Evolutionary conservation across 2,888 invertebrate species (phyloP), one percentile per base, ranked within the genome.

Genomic region (Elegia similella): DNA sequence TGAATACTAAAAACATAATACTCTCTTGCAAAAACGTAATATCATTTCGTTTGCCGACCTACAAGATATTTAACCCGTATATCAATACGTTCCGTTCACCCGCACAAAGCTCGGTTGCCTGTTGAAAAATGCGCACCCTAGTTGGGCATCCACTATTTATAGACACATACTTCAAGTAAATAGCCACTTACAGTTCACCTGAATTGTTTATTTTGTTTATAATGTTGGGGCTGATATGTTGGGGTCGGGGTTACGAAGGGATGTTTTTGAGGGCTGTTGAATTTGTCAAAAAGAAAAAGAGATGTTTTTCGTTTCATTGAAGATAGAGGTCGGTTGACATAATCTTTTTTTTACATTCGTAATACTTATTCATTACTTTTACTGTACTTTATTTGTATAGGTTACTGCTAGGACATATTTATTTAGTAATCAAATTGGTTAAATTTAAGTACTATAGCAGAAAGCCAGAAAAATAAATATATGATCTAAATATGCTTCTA

Each of bases 161-260:
- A 77, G 78, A 73, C 74, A 74, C 76, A 80, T 82, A 76, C 78
- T 75, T 82, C 83, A 83, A 75, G 73, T 72, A 76, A 82, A 84
- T 80, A 76, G 75, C 71, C 73, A 76, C 76, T 78, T 79, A 73
- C 73, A 60, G 69, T 64, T 65, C 61, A 66, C 66, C 64, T 53
- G 69, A 67, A 73, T 70, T 78, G 80, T 80, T 77, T 80, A 73
- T 78, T 75, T 69, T 70, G 68, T 68, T 70, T 73, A 70, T 72
- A 66, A 71, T 67, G 34, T 59, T n/a, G 59, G 62, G 17, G 16
- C 7, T 10, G 54, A 32, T 43, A 44, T 43, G 55, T 46, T 46
- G 2, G 17, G 23, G 46, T 3, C 17, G 23, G 8, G 46, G 23
- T 12, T 23, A 5, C 23, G 23, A 23, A 10, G 12, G 6, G 17